phyloP scores from a whole-genome alignment of 2,113 vertebrate species.

The Eretmochelys imbricata region DNA sequence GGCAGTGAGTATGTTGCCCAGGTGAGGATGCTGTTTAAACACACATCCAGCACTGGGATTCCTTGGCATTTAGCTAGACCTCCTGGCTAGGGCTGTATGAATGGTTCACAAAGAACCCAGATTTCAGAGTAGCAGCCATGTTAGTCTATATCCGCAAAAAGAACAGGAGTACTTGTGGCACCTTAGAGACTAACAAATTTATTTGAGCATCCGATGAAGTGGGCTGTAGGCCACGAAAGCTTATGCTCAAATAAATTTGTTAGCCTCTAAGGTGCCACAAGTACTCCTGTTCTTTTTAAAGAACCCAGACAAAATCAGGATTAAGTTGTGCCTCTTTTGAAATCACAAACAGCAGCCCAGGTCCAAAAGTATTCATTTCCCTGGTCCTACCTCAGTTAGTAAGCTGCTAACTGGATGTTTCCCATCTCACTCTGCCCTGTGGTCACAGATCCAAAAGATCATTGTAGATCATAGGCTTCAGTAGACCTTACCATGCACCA shows the following conservation, averaged over 20 bases:
- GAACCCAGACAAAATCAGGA: neutral
- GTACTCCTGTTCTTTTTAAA: neutral
- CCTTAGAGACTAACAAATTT: too few species aligned
- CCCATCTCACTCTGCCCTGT: neutral
- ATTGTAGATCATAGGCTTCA: neutral
- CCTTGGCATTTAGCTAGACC: neutral
- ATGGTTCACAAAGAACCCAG: neutral
- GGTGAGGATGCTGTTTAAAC: neutral
- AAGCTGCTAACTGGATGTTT: neutral
- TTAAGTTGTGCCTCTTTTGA: neutral
- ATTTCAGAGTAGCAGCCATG: too few species aligned
- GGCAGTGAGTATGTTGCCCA: neutral
- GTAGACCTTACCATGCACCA: neutral
- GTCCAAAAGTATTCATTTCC: neutral
- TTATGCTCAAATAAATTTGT: too few species aligned
- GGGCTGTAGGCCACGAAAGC: too few species aligned
- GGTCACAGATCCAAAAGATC: neutral
- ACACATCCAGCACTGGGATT: neutral
- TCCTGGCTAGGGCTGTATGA: neutral
- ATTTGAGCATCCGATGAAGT: too few species aligned
- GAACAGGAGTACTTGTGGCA: too few species aligned
- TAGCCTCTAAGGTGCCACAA: too few species aligned
- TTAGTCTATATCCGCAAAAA: too few species aligned
- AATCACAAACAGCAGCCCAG: neutral
- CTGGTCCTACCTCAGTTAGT: neutral